Percentiles rank a stretch among this genome's conserved stretches.
These are phyloP conservation scores for Chionomys nivalis DNA, from an alignment of 2,113 vertebrate genomes.

Conservation along the genomic window DNA sequence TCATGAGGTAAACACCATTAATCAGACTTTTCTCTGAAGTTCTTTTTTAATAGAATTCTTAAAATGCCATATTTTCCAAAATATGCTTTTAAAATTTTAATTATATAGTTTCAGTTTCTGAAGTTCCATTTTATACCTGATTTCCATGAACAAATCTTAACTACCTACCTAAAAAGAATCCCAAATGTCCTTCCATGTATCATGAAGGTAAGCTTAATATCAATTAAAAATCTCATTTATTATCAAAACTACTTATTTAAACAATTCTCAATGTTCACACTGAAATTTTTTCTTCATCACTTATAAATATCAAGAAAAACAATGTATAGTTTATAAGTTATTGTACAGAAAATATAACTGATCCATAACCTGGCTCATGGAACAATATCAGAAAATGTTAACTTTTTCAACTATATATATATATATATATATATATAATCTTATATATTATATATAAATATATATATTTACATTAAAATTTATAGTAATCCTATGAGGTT, in stretches of 20 bases:
- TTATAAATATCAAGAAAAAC: no score
- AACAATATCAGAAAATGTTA: not conserved
- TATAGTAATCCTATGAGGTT: not conserved
- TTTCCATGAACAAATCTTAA: conserved; percentile 74
- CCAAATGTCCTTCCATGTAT: not conserved
- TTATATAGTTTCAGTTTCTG: conserved; percentile 72
- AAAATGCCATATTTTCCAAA: conserved; percentile 58
- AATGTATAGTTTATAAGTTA: not conserved
- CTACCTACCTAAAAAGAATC: conserved; percentile 40
- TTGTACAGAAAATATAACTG: not conserved
- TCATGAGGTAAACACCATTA: not conserved
- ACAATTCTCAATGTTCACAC: not conserved
- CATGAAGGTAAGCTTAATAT: not conserved
- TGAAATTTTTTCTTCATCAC: not conserved
- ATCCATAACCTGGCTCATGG: fast-evolving
- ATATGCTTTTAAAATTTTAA: conserved; percentile 56
- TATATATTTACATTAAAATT: not conserved
- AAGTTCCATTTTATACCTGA: conserved; percentile 70
- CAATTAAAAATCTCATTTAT: not conserved
- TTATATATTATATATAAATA: no score
- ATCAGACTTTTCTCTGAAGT: not conserved
- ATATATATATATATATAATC: not conserved
- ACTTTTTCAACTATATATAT: not conserved
- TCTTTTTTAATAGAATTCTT: conserved; percentile 9
- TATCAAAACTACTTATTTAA: not conserved